Conservation (phyloP, 2,888 invertebrate genomes). For the Chesias legatella region DNA sequence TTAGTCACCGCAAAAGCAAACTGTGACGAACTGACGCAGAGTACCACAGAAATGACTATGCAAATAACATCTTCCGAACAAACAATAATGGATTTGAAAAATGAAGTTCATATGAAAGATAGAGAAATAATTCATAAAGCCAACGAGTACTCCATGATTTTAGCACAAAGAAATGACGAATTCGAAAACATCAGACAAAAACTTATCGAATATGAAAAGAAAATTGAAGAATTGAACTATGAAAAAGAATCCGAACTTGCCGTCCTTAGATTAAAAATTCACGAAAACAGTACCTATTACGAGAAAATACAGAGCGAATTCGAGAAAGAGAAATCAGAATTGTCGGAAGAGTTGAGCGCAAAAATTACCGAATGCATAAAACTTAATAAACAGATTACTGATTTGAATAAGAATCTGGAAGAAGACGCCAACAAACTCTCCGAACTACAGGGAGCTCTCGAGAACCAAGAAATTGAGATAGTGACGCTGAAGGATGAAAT, state of each 20-base stretch:
- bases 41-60: conserved; percentile 41
- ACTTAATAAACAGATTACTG: conserved; percentile 71
- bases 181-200: conserved; percentile 65
- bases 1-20: conserved; percentile 40
- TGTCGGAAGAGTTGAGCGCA: conserved; percentile 56
- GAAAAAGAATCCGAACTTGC: conserved; percentile 79
- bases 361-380: conserved; percentile 73
- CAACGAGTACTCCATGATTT: conserved; percentile 53
- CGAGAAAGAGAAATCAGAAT: conserved; percentile 47
- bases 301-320: conserved; percentile 46
- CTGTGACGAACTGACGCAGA: conserved; percentile 47
- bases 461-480: conserved; percentile 86
- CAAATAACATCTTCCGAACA: conserved; percentile 41
- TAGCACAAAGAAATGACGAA: conserved; percentile 62
- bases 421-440: conserved; percentile 77
- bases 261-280: conserved; percentile 73
- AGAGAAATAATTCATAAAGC: conserved; percentile 66
- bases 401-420: conserved; percentile 74
- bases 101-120: conserved; percentile 57
- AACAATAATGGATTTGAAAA: conserved; percentile 47
- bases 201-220: conserved; percentile 63
- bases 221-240: conserved; percentile 68
- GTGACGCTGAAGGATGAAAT: conserved; percentile 86
- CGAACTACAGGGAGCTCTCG: conserved; percentile 82
- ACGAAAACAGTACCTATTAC: conserved; percentile 61